These are phyloP conservation scores for Phortica variegata DNA, from an alignment of 1,140 invertebrate genomes.

Conservation along the genomic window DNA sequence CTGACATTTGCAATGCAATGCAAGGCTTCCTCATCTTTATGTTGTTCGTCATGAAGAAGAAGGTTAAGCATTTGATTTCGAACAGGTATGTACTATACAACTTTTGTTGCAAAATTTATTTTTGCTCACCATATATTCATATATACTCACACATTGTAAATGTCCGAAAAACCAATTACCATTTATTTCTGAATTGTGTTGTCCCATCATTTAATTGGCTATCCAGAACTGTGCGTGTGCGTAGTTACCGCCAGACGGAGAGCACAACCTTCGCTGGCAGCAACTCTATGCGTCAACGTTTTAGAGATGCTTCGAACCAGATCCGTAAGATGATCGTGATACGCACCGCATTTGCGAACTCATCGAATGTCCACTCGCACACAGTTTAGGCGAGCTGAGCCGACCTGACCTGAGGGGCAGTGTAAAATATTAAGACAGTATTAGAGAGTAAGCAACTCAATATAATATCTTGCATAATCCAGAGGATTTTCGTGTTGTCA, in stretches of 20 bases:
- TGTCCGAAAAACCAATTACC: slow-evolving; percentile 1
- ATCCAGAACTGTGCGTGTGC: slow-evolving; percentile 42
- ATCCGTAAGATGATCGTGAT: slow-evolving; percentile 48
- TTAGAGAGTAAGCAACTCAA: no score
- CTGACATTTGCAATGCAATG: slow-evolving; percentile 59
- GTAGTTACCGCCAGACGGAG: slow-evolving; percentile 47
- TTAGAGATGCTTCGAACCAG: slow-evolving; percentile 46
- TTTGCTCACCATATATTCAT: not conserved
- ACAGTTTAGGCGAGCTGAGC: slow-evolving; percentile 20
- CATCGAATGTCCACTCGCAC: slow-evolving; percentile 36
- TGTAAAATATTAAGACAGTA: no score
- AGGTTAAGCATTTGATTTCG: slow-evolving; percentile 59
- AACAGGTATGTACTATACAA: slow-evolving; percentile 55
- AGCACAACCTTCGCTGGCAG: slow-evolving; percentile 32
- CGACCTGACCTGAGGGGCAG: no score
- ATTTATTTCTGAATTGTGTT: slow-evolving; percentile 3
- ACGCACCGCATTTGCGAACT: slow-evolving; percentile 42
- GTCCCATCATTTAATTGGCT: slow-evolving; percentile 6
- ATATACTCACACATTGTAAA: no score
- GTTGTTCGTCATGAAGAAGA: slow-evolving; percentile 65
- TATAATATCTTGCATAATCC: no score
- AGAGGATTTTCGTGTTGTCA: slow-evolving; percentile 29
- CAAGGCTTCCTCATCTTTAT: slow-evolving; percentile 66
- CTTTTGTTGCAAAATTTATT: not conserved
- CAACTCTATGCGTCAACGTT: slow-evolving; percentile 42